phyloP scores from a whole-genome alignment of 1,140 invertebrate genomes.

The Acromyrmex charruanus region DNA sequence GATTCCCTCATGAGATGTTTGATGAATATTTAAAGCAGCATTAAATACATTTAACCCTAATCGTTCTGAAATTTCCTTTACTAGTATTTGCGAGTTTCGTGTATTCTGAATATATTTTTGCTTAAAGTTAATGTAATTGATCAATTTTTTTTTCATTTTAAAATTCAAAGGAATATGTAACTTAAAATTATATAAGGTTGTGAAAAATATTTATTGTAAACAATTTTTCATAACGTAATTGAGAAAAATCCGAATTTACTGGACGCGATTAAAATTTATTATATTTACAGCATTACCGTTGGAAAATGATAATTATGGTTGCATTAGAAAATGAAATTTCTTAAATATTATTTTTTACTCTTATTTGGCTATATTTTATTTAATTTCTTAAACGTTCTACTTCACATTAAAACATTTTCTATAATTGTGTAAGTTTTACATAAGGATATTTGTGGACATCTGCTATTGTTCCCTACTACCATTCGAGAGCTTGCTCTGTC shows the following conservation, averaged over 20 bases:
- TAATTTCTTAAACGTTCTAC: neutral
- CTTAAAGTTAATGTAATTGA: too few relatives aligned
- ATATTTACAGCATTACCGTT: neutral
- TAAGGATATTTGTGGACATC: neutral
- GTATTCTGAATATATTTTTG: too few relatives aligned
- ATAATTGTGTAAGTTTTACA: neutral
- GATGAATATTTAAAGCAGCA: neutral
- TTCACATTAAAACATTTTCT: neutral
- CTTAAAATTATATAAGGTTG: too few relatives aligned
- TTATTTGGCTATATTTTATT: neutral
- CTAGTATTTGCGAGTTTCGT: too few relatives aligned
- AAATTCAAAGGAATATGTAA: too few relatives aligned
- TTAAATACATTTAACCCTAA: neutral
- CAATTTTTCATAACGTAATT: too few relatives aligned
- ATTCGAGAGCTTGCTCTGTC: neutral
- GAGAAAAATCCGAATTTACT: too few relatives aligned
- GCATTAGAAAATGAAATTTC: neutral
- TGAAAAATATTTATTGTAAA: too few relatives aligned
- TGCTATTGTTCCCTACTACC: neutral
- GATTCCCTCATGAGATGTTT: neutral
- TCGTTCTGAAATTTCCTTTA: too few relatives aligned
- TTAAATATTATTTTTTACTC: neutral
- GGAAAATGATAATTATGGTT: slow-evolving; percentile 14
- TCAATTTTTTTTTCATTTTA: too few relatives aligned
- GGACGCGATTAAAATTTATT: too few relatives aligned